Evolutionary conservation across 92 coral and sea anemone genomes (phyloP).

Genomic region (Palythoa grandiflora): DNA sequence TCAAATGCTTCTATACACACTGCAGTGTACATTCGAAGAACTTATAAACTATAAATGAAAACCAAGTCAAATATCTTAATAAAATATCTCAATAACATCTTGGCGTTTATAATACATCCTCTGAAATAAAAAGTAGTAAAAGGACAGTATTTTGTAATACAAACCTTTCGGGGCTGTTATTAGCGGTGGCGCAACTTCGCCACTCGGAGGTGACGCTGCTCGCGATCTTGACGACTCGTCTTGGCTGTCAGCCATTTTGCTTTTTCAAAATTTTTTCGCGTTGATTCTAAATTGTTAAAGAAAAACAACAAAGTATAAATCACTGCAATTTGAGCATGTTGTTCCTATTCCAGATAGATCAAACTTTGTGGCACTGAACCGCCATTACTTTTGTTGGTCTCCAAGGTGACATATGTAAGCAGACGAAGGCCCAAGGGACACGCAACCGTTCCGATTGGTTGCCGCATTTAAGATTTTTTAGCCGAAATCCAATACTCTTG

Average conservation of each 20-base stretch:
- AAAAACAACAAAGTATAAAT: background rate
- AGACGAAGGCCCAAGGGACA: conserved; percentile 1
- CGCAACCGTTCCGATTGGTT: conserved; percentile 4
- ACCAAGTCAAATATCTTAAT: background rate
- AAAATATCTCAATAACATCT: background rate
- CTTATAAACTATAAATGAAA: too few species aligned
- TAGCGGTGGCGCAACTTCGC: conserved; percentile 82
- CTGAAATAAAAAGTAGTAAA: background rate
- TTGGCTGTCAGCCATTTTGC: conserved; percentile 75
- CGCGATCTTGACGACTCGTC: conserved; percentile 72
- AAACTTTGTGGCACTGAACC: background rate
- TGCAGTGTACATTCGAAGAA: too few species aligned
- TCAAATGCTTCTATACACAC: background rate
- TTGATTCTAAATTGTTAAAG: background rate
- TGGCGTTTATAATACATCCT: background rate
- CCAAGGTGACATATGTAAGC: conserved; percentile 41
- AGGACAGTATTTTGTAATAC: background rate
- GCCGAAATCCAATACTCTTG: background rate
- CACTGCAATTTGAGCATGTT: background rate
- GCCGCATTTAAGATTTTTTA: background rate
- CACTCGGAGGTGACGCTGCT: conserved; percentile 75
- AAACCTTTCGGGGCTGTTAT: conserved; percentile 64
- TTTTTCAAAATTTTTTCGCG: background rate
- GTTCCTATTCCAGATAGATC: background rate
- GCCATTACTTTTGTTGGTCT: conserved; percentile 24